Evolutionary conservation across 2,113 vertebrate species (phyloP), one percentile per base, ranked within the genome.

Genomic region (Apeltes quadracus): DNA sequence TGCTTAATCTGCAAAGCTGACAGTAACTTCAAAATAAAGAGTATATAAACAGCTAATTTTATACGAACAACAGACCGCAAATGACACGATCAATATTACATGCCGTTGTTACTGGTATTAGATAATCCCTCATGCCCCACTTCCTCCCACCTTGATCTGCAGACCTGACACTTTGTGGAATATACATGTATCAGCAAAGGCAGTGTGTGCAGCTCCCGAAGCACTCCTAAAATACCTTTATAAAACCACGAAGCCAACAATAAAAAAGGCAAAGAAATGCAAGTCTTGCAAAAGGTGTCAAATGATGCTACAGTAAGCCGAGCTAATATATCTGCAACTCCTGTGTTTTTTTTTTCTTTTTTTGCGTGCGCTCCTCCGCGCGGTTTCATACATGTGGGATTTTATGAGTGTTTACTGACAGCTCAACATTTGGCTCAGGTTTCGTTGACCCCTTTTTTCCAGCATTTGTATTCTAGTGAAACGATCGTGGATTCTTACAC

Each of bases 271-370:
- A 43, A 79, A 55, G 80, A 88, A 69, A 76, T 92, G 92, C 89
- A 91, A 87, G 84, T 84, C 82, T 90, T 84, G 89, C 90, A 89
- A 71, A 84, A 79, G 76, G 85, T 89, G 84, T 93, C 91, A 87
- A 70, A 90, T 87, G 84, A 72, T 87, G 83, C 87, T 89, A 71
- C 46, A 90, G 88, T 91, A 84, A 88, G 86, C 88, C 59, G 43
- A 75, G 78, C 65, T 83, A 82, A 90, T 86, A 84, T 84, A 69
- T 69, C 41, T 0, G 69, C 86, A 85, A 82, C 78, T 74, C 74
- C 36, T 70, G 59, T 32, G n/a, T 64, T 74, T 69, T 76, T 65
- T 61, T 62, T 27, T 25, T 41, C 12, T 43, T 43, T 43, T 14
- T 34, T 4, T 34, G 32, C 4, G 15, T 67, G 51, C 61, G 53